Conservation (phyloP, 2,797 vertebrate species). For the Falco cherrug region DNA sequence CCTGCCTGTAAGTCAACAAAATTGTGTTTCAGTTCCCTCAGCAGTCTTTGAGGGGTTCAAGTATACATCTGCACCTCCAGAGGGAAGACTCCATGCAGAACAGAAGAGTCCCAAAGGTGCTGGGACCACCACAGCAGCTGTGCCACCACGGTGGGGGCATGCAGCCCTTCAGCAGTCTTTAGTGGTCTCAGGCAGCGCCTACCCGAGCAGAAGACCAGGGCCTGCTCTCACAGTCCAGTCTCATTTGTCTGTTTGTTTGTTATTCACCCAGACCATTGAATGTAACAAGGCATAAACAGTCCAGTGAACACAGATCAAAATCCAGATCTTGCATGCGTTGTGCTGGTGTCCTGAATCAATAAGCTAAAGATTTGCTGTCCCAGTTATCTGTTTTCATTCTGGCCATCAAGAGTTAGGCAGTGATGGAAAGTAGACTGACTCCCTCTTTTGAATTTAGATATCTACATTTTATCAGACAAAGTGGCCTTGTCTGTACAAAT, state of each 20-base stretch:
- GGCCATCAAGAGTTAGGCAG: background rate
- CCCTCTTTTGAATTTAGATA: background rate
- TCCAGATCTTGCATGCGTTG: background rate
- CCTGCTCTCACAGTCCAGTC: background rate
- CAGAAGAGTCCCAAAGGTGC: background rate
- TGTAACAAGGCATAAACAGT: background rate
- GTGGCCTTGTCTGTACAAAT: background rate
- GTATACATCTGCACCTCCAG: background rate
- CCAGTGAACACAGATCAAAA: conserved; percentile 35
- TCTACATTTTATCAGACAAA: background rate
- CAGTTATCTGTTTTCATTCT: conserved; percentile 24
- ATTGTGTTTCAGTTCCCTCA: background rate
- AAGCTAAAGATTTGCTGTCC: conserved; percentile 59
- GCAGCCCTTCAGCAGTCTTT: background rate
- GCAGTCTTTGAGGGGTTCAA: background rate
- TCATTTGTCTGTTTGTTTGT: background rate
- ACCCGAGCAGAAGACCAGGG: background rate
- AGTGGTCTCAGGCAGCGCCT: background rate
- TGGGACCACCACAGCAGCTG: background rate
- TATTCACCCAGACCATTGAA: background rate
- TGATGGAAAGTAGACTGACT: conserved; percentile 45
- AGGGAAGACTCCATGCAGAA: background rate
- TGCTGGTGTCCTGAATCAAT: conserved; percentile 12
- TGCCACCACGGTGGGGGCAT: background rate
- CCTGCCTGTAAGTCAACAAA: background rate